A percentile compares a stretch with the other conserved stretches of the same genome.
These are phyloP conservation scores for Drosophila stalkeri DNA, from an alignment of 2,888 invertebrate genomes.

Conservation along the genomic window DNA sequence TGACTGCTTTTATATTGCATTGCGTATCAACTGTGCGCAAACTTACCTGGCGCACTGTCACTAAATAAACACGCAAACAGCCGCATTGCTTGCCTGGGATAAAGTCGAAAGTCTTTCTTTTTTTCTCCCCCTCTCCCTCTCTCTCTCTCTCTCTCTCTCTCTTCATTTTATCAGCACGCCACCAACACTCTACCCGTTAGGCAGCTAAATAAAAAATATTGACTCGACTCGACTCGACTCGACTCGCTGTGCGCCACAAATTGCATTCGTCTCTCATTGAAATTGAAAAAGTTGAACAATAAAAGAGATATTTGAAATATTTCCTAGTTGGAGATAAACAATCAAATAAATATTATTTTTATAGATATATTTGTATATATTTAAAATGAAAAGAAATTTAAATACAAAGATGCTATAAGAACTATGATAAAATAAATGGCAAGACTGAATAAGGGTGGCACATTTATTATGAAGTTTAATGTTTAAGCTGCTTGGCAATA, in stretches of 20 bases:
- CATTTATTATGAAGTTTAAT: no score
- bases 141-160: background rate
- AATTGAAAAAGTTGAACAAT: conserved; percentile 29
- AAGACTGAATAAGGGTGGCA: no score
- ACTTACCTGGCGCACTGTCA: conserved; percentile 65
- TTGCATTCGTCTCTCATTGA: conserved; percentile 42
- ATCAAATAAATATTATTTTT: background rate
- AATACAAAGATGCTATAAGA: no score
- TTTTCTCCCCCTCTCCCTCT: no score
- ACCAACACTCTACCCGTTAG: conserved; percentile 12
- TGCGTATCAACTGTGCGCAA: conserved; percentile 46
- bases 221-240: conserved; percentile 17
- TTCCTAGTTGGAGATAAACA: background rate
- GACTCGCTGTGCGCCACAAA: conserved; percentile 25
- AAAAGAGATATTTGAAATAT: conserved; percentile 8
- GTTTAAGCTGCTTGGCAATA: no score
- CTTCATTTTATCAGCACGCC: conserved; percentile 45
- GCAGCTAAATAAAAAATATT: conserved; percentile 52
- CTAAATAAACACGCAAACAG: conserved; percentile 64
- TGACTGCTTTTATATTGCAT: conserved; percentile 22
- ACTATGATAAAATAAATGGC: no score
- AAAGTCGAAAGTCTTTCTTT: conserved; percentile 38
- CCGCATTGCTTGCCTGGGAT: conserved; percentile 25
- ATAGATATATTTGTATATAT: background rate
- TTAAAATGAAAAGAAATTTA: no score